These are phyloP conservation scores for Apteryx owenii DNA, from an alignment of 2,113 vertebrate genomes.

Conservation along the genomic window DNA sequence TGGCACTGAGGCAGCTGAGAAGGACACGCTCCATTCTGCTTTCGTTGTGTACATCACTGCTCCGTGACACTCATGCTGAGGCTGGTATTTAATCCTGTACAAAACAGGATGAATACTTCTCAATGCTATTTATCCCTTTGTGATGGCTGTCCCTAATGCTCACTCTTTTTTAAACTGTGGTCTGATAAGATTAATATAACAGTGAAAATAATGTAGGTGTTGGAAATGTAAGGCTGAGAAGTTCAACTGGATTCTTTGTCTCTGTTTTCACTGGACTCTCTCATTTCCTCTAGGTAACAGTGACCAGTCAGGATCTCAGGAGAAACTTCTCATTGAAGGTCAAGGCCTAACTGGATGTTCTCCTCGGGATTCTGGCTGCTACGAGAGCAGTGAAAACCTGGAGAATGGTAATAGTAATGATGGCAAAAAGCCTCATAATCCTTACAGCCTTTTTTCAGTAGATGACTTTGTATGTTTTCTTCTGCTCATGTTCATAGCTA, in stretches of 20 bases:
- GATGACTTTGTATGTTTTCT: neutral
- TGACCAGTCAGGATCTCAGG: conserved; percentile 94
- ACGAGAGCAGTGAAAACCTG: conserved; percentile 96
- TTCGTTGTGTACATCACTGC: neutral
- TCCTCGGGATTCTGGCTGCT: conserved; percentile 97
- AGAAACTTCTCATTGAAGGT: conserved; percentile 91
- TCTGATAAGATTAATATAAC: neutral
- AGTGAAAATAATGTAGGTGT: neutral
- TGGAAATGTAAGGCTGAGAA: conserved; percentile 1
- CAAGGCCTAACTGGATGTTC: conserved; percentile 87
- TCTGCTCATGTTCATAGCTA: conserved; percentile 53
- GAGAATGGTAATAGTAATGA: conserved; percentile 90
- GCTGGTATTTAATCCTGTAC: neutral
- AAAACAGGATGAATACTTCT: neutral
- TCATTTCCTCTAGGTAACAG: conserved; percentile 87
- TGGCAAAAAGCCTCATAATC: neutral
- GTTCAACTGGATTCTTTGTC: neutral
- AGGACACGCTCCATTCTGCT: neutral
- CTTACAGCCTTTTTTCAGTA: neutral
- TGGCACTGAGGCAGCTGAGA: neutral
- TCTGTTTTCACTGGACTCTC: neutral
- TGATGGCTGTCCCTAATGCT: neutral
- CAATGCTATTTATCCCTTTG: neutral
- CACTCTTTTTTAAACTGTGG: neutral
- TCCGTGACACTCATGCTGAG: neutral